Evolutionary conservation across 2,113 vertebrate genomes (phyloP).

Genomic region (Myxocyprinus asiaticus): DNA sequence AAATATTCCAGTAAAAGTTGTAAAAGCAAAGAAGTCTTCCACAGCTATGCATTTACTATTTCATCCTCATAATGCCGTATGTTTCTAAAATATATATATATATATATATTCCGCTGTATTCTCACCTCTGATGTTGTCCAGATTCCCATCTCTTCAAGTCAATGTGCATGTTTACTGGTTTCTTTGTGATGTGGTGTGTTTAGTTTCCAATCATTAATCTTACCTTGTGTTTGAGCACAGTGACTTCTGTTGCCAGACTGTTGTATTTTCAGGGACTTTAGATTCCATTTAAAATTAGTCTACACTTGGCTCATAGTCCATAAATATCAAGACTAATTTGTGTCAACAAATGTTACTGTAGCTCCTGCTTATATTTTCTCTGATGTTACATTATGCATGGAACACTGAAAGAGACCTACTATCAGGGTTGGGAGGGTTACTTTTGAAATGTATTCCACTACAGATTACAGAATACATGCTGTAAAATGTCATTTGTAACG

Average conservation of each 20-base stretch:
- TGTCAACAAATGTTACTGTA: not conserved
- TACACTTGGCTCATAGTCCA: not conserved
- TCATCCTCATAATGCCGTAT: not conserved
- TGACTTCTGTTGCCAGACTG: not conserved
- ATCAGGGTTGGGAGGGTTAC: too few relatives aligned
- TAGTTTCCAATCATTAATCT: not conserved
- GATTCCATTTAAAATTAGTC: not conserved
- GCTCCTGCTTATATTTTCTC: not conserved
- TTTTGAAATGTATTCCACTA: too few relatives aligned
- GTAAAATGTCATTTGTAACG: too few relatives aligned
- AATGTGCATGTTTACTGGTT: not conserved
- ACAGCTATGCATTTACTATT: not conserved
- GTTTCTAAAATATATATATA: not conserved
- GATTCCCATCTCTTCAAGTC: not conserved
- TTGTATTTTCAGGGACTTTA: slow-evolving; percentile 1
- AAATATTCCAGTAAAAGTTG: not conserved
- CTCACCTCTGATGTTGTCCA: not conserved
- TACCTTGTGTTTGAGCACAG: slow-evolving; percentile 6
- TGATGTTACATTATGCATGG: slow-evolving; percentile 28
- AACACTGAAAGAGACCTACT: too few relatives aligned
- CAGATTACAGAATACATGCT: too few relatives aligned
- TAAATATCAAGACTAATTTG: not conserved
- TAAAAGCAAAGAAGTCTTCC: too few relatives aligned
- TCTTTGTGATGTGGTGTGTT: not conserved
- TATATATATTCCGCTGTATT: not conserved